phyloP scores from a whole-genome alignment of 2,888 invertebrate genomes.

The Orthosia cruda region DNA sequence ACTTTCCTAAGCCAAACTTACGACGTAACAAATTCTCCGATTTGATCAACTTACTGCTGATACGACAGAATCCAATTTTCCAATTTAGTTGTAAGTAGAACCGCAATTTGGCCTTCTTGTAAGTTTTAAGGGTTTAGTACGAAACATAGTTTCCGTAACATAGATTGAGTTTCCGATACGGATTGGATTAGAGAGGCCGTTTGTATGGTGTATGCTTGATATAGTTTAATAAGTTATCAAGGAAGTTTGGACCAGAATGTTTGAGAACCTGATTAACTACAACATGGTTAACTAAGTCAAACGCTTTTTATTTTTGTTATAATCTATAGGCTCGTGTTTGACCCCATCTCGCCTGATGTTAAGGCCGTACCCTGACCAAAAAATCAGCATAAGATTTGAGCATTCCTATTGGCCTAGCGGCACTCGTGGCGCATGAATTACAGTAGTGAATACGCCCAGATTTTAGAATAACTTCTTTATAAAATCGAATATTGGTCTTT shows the following conservation, averaged over 20 bases:
- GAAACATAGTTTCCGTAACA: conserved; percentile 49
- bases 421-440: too few relatives aligned
- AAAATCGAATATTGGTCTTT: too few relatives aligned
- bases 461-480: too few relatives aligned
- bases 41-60: conserved; percentile 47
- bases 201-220: conserved; percentile 15
- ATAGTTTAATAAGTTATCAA: conserved; percentile 15
- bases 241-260: not conserved
- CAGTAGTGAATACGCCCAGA: too few relatives aligned
- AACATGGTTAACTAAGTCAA: too few relatives aligned
- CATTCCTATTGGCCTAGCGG: too few relatives aligned
- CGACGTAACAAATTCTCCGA: conserved; percentile 34
- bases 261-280: not conserved
- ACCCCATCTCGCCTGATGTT: too few relatives aligned
- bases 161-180: conserved; percentile 49
- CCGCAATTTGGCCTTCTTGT: conserved; percentile 53
- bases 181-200: conserved; percentile 33
- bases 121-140: conserved; percentile 42
- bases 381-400: too few relatives aligned
- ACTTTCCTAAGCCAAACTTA: conserved; percentile 23
- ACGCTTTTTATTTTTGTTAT: too few relatives aligned
- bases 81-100: conserved; percentile 40
- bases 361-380: too few relatives aligned
- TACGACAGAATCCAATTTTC: conserved; percentile 58
- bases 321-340: too few relatives aligned